Conservation (phyloP, 1,140 invertebrate genomes). For the Neodiprion pinetum region DNA sequence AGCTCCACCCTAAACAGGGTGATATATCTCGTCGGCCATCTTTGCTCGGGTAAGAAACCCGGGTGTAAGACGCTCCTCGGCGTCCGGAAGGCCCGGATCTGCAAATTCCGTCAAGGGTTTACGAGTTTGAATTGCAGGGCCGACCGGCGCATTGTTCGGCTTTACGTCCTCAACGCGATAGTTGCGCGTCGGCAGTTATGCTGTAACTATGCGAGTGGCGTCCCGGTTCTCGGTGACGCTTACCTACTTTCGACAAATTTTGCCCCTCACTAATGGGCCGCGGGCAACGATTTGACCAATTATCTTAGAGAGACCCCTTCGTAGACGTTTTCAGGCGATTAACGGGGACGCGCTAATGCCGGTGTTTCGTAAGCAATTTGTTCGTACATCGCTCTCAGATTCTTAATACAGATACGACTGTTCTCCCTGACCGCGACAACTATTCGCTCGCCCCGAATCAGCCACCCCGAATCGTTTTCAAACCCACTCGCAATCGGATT, state of each 20-base stretch:
- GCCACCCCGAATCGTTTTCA: too few relatives aligned
- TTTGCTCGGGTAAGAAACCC: constrained; percentile 25
- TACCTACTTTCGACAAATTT: background rate
- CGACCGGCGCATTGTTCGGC: constrained; percentile 25
- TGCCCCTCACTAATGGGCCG: background rate
- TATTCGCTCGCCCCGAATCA: too few relatives aligned
- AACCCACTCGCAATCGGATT: too few relatives aligned
- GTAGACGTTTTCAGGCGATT: background rate
- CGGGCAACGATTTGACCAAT: background rate
- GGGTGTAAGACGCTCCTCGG: constrained; percentile 30
- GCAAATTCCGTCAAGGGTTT: background rate
- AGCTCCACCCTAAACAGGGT: constrained; percentile 29
- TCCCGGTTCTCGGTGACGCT: background rate
- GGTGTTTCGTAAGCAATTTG: background rate
- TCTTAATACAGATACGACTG: background rate
- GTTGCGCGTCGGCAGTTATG: constrained; percentile 1
- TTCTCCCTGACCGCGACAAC: too few relatives aligned
- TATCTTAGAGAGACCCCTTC: background rate
- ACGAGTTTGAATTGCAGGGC: background rate
- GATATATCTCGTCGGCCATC: constrained; percentile 37
- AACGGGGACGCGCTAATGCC: background rate
- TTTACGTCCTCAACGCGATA: constrained; percentile 39
- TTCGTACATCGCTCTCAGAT: background rate
- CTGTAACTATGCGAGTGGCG: background rate
- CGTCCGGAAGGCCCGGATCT: constrained; percentile 29